These are phyloP conservation scores for Sitodiplosis mosellana DNA, from an alignment of 1,140 invertebrate species.

Conservation along the genomic window DNA sequence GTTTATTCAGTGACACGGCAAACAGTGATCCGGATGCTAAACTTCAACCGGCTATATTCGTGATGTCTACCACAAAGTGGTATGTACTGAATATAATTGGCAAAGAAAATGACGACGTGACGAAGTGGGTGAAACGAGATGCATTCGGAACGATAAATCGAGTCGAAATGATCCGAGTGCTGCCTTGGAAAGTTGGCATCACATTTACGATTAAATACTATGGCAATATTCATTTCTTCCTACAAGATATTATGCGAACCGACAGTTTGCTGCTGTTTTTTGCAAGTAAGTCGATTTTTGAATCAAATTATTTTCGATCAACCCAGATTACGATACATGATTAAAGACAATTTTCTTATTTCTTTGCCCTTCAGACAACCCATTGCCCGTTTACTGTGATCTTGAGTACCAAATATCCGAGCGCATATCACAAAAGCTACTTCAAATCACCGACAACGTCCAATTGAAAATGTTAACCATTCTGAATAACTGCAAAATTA, in stretches of 20 bases:
- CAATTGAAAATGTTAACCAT: constrained; percentile 26
- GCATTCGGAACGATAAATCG: constrained; percentile 12
- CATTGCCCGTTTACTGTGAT: constrained; percentile 25
- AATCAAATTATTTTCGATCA: not conserved
- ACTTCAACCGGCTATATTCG: constrained; percentile 28
- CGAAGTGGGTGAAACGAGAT: constrained; percentile 18
- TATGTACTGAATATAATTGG: constrained; percentile 32
- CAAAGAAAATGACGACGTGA: constrained; percentile 24
- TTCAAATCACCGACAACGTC: constrained; percentile 12
- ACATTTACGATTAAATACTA: constrained; percentile 12
- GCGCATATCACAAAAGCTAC: constrained; percentile 12
- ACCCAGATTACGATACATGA: not conserved
- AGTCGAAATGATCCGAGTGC: constrained; percentile 9
- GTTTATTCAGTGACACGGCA: constrained; percentile 23
- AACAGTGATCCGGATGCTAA: constrained; percentile 8
- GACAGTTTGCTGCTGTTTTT: constrained; percentile 16
- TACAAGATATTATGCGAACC: constrained; percentile 18
- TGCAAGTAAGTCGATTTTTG: constrained; percentile 9
- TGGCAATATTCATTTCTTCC: constrained; percentile 11
- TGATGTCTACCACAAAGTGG: constrained; percentile 31
- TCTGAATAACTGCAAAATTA: constrained; percentile 23
- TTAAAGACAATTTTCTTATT: not conserved
- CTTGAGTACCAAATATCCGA: constrained; percentile 24
- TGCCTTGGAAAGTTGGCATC: constrained; percentile 21
- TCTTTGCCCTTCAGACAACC: constrained; percentile 15